These are phyloP conservation scores for Podarcis cretensis DNA, from an alignment of 2,113 vertebrate species.

Conservation along the genomic window DNA sequence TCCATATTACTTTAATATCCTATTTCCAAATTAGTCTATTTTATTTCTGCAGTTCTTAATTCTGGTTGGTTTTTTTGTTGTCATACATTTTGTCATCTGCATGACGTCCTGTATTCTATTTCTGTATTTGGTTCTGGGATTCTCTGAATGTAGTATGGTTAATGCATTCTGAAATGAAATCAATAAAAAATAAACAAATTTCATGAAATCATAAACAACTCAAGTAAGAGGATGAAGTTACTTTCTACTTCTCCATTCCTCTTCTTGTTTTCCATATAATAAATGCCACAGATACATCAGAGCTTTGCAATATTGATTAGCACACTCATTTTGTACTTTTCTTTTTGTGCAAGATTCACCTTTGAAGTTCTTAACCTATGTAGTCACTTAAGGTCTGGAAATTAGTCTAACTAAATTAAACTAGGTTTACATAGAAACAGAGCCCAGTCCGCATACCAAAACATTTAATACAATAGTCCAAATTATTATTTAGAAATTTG, in stretches of 20 bases:
- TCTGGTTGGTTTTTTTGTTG: no score
- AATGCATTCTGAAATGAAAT: no score
- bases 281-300: not conserved
- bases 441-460: slow-evolving; percentile 20
- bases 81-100: no score
- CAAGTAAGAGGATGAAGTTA: not conserved
- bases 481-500: slow-evolving; percentile 42
- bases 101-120: no score
- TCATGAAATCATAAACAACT: not conserved
- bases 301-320: not conserved
- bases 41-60: no score
- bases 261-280: not conserved
- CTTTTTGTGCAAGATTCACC: not conserved
- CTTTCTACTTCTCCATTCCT: not conserved
- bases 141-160: no score
- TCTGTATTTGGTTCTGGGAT: no score
- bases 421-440: not conserved
- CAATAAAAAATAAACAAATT: not conserved
- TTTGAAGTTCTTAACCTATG: not conserved
- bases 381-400: not conserved
- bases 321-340: not conserved
- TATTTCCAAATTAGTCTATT: no score
- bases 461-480: slow-evolving; percentile 5
- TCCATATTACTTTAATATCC: no score
- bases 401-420: not conserved